Evolutionary conservation across 1,140 invertebrate species (phyloP).

Genomic region (Cydia fagiglandana): DNA sequence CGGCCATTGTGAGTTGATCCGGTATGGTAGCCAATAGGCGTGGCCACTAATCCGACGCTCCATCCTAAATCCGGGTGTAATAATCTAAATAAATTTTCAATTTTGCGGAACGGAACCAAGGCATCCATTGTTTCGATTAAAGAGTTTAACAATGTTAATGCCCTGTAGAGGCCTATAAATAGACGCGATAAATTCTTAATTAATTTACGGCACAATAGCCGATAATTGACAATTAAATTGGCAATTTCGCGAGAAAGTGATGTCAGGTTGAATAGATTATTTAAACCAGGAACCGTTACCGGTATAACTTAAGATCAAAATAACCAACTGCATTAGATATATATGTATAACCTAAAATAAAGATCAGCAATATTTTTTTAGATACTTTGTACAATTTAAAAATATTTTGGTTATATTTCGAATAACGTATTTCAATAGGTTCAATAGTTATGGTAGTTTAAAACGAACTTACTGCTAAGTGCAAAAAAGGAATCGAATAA

Average conservation of each 20-base stretch:
- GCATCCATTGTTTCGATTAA: background rate
- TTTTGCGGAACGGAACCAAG: slow-evolving; percentile 24
- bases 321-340: too few species aligned
- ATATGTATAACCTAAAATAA: too few species aligned
- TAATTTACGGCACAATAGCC: background rate
- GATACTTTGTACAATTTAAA: too few species aligned
- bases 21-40: slow-evolving; percentile 1
- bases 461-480: background rate
- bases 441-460: slow-evolving; percentile 9
- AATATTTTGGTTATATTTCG: background rate
- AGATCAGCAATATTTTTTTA: too few species aligned
- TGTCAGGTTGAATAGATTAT: too few species aligned
- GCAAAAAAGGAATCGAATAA: background rate
- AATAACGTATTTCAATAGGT: slow-evolving; percentile 6
- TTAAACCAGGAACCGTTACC: too few species aligned
- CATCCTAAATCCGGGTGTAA: slow-evolving; percentile 44
- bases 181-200: background rate
- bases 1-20: slow-evolving; percentile 20
- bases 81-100: slow-evolving; percentile 36
- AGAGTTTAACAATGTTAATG: background rate
- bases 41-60: slow-evolving; percentile 14
- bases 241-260: background rate
- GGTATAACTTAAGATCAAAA: too few species aligned
- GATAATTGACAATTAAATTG: background rate
- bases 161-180: background rate